phyloP scores from a whole-genome alignment of 1,140 invertebrate genomes.

The Drosophila quadrilineata region DNA sequence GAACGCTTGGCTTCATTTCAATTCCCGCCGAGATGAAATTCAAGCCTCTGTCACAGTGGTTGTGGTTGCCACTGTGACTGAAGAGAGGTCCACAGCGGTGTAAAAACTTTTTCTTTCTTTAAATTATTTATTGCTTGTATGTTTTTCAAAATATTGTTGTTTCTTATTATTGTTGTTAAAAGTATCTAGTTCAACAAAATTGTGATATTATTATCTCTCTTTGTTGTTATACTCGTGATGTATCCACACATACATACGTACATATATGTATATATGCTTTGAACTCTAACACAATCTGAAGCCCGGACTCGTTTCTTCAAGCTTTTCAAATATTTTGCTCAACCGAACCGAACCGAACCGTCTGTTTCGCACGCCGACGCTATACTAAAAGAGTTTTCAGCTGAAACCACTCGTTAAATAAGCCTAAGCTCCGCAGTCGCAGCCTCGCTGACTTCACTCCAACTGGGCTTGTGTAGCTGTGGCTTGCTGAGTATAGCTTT shows the following conservation, averaged over 20 bases:
- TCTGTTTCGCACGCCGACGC: conserved; percentile 73
- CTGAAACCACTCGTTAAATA: conserved; percentile 67
- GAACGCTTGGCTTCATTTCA: conserved; percentile 66
- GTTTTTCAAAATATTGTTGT: conserved; percentile 26
- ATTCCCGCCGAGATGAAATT: conserved; percentile 38
- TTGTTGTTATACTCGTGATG: background rate
- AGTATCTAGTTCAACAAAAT: conserved; percentile 45
- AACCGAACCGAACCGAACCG: conserved; percentile 65
- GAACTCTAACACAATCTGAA: too few species aligned
- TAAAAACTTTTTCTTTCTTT: conserved; percentile 29
- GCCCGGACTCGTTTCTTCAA: conserved; percentile 45
- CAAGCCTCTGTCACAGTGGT: conserved; percentile 9
- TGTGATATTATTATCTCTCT: conserved; percentile 23
- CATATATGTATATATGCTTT: conserved; percentile 24
- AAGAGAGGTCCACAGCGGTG: conserved; percentile 42
- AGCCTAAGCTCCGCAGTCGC: conserved; percentile 55
- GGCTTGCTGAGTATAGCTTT: conserved; percentile 21
- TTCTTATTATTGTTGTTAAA: conserved; percentile 18
- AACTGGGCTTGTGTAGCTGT: conserved; percentile 21
- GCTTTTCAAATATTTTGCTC: conserved; percentile 44
- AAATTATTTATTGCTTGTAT: conserved; percentile 56
- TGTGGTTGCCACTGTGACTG: too few species aligned
- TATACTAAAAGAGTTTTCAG: conserved; percentile 76
- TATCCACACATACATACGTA: too few species aligned
- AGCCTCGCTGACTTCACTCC: conserved; percentile 25